Evolutionary conservation across 2,888 invertebrate genomes (phyloP), one percentile per base, ranked within the genome.

Genomic region (Acleris laterana): DNA sequence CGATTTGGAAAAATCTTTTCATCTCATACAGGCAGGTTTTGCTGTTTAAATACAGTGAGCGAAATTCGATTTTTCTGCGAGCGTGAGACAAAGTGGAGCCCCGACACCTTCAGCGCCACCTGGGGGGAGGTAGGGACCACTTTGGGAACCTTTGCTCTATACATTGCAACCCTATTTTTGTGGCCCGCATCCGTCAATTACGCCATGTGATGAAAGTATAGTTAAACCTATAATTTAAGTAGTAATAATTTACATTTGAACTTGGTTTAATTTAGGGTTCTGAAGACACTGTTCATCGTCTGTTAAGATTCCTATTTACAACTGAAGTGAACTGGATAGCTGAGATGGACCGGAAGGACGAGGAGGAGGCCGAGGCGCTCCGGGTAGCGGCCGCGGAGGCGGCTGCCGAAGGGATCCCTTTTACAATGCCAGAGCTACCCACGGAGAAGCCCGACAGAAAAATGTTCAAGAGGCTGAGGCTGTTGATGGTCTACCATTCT

Each of bases 211-310:
- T 38, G 38, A 38, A 38, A 11, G 38, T 38, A 32, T 13, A 11
- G 13, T 13, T 9, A 13, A 13, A 38, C 1, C 3, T 38, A 38
- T 38, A 38, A 11, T 38, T 38, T 11, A 38, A 1, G 38, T 38
- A 38, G 9, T 13, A 13, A 20, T 9, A 49, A 49, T 6, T 49
- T 49, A 20, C 1, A 19, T 11, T n/a, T 25, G n/a, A 42, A 13
- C 17, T 13, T 49, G 25, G 16, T 50, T 46, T 13, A 25, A 44
- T 65, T 17, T 67, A 93, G 93, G 93, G 93, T 9, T 93, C 93
- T 25, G 93, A 93, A 80, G 93, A 93, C 70, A 89, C 90, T 48
- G 73, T 93, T 16, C 82, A 89, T 63, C 84, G 89, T 62, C 90
- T 93, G 70, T 65, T 93, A 50, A 79, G 89, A 62, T 88, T 90